Base-by-base conservation (phyloP, 2,797 vertebrate genomes). In the Gila robusta region DNA sequence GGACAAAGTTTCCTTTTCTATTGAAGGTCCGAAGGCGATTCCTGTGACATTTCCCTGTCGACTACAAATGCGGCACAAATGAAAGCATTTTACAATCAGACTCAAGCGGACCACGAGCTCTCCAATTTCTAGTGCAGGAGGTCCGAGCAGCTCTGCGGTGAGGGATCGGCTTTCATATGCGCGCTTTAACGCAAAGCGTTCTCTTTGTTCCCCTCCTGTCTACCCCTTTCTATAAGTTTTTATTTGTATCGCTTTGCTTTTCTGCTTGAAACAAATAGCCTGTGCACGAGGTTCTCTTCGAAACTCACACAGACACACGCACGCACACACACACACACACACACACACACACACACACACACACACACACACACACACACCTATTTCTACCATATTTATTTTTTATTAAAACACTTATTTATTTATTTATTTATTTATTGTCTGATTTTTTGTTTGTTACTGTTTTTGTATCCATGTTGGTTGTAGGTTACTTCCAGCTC, bases 151-250 rank as follows among this genome's bases (percentile, higher is more conserved):
- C 64, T 69, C 67, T 66, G 41, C 37, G 76, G 67, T 2, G 73
- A 86, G 87, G 93, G 94, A 94, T 95, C 94, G 93, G 93, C 92
- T 95, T 95, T 94, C 94, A 94, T 92, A 90, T 76, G 83, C 90
- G 91, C 88, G 81, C 91, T 92, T 90, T 89, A 90, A 91, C 89
- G 92, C 91, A 94, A 91, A 91, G 92, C 91, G 91, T 91, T 90
- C 87, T 91, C 92, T 95, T 94, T 93, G 94, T 94, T 93, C 92
- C 86, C 84, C 41, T 69, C 72, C 41, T 52, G 66, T 35, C 17
- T 62, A 39, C 17, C 16, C 35, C 39, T 81, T 54, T 81, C 49
- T 35, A 26, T 19, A 73, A 64, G 52, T 64, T 71, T 85, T 52
- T 19, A 35, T 81, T 67, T 66, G 54, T 54, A 56, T 66, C 59